These are phyloP conservation scores for Hylomyscus alleni DNA, from an alignment of 2,797 vertebrate species.

Conservation along the genomic window DNA sequence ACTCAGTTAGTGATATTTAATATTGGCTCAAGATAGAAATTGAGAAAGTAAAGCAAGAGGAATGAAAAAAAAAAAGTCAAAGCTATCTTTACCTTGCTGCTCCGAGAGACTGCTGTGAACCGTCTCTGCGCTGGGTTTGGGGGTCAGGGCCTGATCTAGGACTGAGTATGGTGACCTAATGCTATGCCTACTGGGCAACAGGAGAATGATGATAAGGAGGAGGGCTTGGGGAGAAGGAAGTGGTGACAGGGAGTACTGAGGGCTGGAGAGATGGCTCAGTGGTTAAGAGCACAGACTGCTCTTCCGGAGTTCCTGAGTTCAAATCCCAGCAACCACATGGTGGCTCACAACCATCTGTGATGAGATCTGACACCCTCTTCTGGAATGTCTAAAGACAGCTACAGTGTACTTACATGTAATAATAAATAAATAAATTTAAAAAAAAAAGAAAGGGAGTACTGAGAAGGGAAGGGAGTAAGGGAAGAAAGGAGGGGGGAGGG, in stretches of 20 bases:
- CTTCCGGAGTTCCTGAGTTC: too few relatives aligned
- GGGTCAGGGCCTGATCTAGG: not conserved
- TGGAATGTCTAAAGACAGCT: too few relatives aligned
- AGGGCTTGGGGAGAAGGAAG: not conserved
- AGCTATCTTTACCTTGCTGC: not conserved
- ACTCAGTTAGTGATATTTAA: constrained; percentile 14
- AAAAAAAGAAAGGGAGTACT: too few relatives aligned
- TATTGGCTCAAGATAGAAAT: constrained; percentile 31
- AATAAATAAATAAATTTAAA: too few relatives aligned
- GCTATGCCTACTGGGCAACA: not conserved
- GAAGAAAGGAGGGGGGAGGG: not conserved
- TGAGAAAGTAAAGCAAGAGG: constrained; percentile 17
- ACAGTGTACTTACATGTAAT: too few relatives aligned
- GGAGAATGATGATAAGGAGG: not conserved
- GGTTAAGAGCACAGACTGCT: too few relatives aligned
- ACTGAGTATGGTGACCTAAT: not conserved
- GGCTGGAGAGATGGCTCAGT: too few relatives aligned
- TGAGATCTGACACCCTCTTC: too few relatives aligned
- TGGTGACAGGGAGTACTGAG: not conserved
- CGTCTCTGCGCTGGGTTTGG: not conserved
- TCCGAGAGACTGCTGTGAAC: not conserved
- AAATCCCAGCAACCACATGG: too few relatives aligned
- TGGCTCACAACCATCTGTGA: too few relatives aligned
- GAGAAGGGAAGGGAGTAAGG: not conserved
- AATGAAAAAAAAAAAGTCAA: not conserved